A percentile compares a stretch with the other conserved stretches of the same genome.
Evolutionary conservation across 2,888 invertebrate genomes (phyloP).

Genomic region (Pilophorus perplexus): DNA sequence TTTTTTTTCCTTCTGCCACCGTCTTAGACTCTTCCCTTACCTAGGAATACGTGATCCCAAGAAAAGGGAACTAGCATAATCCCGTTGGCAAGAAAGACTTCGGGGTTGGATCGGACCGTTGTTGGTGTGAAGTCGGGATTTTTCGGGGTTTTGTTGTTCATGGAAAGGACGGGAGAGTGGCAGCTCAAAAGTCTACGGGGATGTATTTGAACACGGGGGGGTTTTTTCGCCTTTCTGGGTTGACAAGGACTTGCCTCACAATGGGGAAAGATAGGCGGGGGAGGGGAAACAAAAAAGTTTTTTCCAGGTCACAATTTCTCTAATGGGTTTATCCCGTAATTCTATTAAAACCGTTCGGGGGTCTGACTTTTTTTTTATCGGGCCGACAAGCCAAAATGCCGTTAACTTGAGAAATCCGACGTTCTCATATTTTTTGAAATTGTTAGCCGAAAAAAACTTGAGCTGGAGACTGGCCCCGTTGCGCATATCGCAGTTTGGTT

Average conservation of each 20-base stretch:
- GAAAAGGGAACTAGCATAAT: slow-evolving; percentile 6
- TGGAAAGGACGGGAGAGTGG: neutral
- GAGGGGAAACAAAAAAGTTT: neutral
- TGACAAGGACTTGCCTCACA: neutral
- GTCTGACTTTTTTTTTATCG: neutral
- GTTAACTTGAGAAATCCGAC: too few relatives aligned
- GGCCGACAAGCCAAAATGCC: too few relatives aligned
- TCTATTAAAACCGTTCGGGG: slow-evolving; percentile 4
- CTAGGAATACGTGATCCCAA: neutral
- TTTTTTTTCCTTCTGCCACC: neutral
- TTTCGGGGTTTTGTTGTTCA: neutral
- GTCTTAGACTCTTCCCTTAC: neutral
- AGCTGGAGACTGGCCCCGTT: too few relatives aligned
- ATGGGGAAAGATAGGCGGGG: neutral
- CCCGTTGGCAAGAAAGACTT: slow-evolving; percentile 1
- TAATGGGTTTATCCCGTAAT: slow-evolving; percentile 3
- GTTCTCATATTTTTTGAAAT: too few relatives aligned
- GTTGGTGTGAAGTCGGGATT: slow-evolving; percentile 32
- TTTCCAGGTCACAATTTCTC: neutral
- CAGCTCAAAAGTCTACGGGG: neutral
- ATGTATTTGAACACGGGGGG: slow-evolving; percentile 1
- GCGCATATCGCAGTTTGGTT: too few relatives aligned
- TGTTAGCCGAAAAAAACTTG: too few relatives aligned
- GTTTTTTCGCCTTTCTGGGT: neutral
- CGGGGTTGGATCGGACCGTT: neutral